Evolutionary conservation across 2,113 vertebrate genomes (phyloP).

Genomic region (Nycticorax nycticorax): DNA sequence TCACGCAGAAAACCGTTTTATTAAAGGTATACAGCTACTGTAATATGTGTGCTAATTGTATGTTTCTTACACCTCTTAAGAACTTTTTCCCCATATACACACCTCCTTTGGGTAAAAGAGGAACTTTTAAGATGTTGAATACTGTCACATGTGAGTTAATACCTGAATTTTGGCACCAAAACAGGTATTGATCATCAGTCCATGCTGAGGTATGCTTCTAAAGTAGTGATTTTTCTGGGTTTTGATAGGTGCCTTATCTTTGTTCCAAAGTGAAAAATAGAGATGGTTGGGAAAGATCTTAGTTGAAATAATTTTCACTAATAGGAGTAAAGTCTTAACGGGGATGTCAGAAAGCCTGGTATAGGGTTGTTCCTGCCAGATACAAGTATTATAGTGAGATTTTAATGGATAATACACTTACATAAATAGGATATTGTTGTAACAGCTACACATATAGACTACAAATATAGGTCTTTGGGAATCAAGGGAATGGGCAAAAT

Average conservation of each 20-base stretch:
- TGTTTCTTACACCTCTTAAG: not conserved
- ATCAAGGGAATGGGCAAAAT: not conserved
- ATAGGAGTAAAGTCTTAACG: not conserved
- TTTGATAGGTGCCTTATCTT: not conserved
- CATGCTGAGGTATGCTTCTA: not conserved
- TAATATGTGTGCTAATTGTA: not conserved
- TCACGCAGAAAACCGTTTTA: fast-evolving
- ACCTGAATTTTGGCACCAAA: not conserved
- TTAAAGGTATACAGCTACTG: not conserved
- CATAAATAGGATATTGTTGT: not conserved
- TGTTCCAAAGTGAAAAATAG: not conserved
- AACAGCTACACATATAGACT: not conserved
- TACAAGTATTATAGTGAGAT: not conserved
- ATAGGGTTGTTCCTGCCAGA: not conserved
- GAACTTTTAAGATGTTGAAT: not conserved
- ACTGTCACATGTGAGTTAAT: not conserved
- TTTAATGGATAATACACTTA: not conserved
- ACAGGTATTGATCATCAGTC: not conserved
- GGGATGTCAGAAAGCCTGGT: not conserved
- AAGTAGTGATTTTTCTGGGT: not conserved
- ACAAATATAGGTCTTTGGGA: not conserved
- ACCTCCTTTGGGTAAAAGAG: not conserved
- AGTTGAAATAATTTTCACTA: not conserved
- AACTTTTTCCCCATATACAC: not conserved
- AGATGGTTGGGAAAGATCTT: not conserved